phyloP scores from a whole-genome alignment of 2,113 vertebrate species.

The Amblyornis subalaris region DNA sequence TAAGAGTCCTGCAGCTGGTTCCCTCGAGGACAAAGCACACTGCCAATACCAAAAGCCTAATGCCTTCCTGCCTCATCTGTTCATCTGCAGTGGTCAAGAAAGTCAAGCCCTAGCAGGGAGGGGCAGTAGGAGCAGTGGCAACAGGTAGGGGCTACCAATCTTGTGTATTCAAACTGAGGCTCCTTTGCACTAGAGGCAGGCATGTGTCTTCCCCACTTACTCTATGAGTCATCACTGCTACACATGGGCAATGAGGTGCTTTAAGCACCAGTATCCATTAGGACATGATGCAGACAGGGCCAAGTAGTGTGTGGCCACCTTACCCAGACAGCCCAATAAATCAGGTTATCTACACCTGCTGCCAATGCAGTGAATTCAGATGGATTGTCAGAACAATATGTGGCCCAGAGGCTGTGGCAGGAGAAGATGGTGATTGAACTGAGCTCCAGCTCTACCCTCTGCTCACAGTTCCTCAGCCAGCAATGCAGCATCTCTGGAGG shows the following conservation, averaged over 20 bases:
- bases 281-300: not conserved
- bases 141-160: not conserved
- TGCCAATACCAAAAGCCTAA: not conserved
- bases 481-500: not conserved
- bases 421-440: not conserved
- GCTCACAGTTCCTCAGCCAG: not conserved
- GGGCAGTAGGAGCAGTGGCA: not conserved
- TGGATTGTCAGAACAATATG: not conserved
- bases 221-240: not conserved
- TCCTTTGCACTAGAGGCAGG: not conserved
- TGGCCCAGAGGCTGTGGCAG: fast-evolving
- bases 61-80: not conserved
- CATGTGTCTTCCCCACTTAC: not conserved
- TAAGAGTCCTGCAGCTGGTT: not conserved
- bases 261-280: not conserved
- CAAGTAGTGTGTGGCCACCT: not conserved
- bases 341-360: not conserved
- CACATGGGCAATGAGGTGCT: not conserved
- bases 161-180: not conserved
- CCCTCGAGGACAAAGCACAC: not conserved
- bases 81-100: not conserved
- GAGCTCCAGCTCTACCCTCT: not conserved
- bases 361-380: not conserved
- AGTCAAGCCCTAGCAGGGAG: not conserved
- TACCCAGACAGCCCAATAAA: not conserved